phyloP scores from a whole-genome alignment of 2,797 vertebrate species.

The Myripristis jacobus region DNA sequence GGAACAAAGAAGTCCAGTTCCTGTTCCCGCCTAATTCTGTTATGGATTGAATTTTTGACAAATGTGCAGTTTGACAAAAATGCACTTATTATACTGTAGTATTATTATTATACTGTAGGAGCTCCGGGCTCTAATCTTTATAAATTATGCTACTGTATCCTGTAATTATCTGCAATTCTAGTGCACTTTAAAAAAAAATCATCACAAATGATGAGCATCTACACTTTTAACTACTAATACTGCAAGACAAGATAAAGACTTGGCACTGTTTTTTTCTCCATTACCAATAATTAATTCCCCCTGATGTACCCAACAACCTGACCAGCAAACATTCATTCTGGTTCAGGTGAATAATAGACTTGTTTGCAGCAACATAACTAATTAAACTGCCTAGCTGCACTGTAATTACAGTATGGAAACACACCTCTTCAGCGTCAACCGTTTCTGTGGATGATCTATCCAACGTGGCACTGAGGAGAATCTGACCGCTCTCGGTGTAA shows the following conservation, averaged over 20 bases:
- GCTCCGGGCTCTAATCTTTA: too few species aligned
- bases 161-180: neutral
- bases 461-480: neutral
- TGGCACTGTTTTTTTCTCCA: neutral
- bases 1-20: neutral
- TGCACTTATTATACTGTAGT: too few species aligned
- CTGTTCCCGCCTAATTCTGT: too few species aligned
- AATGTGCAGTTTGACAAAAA: too few species aligned
- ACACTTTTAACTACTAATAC: neutral
- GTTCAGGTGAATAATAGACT: neutral
- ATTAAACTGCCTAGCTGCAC: slow-evolving; percentile 15
- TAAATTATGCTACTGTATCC: neutral
- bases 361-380: neutral
- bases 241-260: neutral
- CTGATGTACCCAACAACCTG: neutral
- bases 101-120: too few species aligned
- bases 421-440: neutral
- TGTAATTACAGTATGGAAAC: slow-evolving; percentile 13
- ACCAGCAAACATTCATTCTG: neutral
- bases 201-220: too few species aligned
- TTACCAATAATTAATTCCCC: neutral
- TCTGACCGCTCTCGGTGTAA: neutral
- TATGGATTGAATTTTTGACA: too few species aligned
- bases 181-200: too few species aligned
- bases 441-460: neutral